These are phyloP conservation scores for Panagrolaimus sp. DNA, from an alignment of 1,140 invertebrate genomes.

Conservation along the genomic window DNA sequence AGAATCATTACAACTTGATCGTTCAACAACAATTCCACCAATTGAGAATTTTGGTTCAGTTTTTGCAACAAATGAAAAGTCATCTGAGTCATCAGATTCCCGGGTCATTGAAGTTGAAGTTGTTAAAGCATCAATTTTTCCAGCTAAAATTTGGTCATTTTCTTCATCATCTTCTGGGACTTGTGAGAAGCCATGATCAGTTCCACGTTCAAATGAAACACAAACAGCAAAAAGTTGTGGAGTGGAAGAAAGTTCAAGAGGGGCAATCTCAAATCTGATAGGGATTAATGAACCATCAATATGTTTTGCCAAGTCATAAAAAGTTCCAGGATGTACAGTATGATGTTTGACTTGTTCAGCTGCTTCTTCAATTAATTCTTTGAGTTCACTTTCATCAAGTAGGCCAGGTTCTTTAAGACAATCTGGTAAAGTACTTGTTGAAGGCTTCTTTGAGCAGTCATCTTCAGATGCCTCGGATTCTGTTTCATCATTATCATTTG, in stretches of 20 bases:
- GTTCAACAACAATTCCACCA: slow-evolving; percentile 18
- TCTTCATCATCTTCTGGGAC: slow-evolving; percentile 16
- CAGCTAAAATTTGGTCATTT: background rate
- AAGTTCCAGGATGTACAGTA: slow-evolving; percentile 33
- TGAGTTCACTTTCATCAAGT: slow-evolving; percentile 26
- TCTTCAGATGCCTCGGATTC: background rate
- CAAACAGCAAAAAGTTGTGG: slow-evolving; percentile 40
- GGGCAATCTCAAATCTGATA: slow-evolving; percentile 34
- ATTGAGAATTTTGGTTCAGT: slow-evolving; percentile 14
- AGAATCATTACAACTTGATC: background rate
- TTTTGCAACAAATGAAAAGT: slow-evolving; percentile 8
- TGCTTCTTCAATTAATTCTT: slow-evolving; percentile 9
- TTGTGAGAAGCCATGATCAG: slow-evolving; percentile 46
- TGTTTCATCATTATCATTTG: background rate
- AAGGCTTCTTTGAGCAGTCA: background rate
- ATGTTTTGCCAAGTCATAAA: slow-evolving; percentile 48
- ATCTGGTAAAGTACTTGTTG: background rate
- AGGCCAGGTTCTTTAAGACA: slow-evolving; percentile 19
- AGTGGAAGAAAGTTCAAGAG: slow-evolving; percentile 31
- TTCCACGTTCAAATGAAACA: slow-evolving; percentile 43
- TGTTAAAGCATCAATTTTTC: slow-evolving; percentile 17
- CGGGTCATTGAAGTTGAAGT: background rate
- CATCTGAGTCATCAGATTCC: background rate
- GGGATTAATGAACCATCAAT: slow-evolving; percentile 35
- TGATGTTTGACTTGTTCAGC: background rate